A percentile compares a stretch with the other conserved stretches of the same genome.
phyloP scores from a whole-genome alignment of 2,113 vertebrate genomes.

The Amazona guildingii region DNA sequence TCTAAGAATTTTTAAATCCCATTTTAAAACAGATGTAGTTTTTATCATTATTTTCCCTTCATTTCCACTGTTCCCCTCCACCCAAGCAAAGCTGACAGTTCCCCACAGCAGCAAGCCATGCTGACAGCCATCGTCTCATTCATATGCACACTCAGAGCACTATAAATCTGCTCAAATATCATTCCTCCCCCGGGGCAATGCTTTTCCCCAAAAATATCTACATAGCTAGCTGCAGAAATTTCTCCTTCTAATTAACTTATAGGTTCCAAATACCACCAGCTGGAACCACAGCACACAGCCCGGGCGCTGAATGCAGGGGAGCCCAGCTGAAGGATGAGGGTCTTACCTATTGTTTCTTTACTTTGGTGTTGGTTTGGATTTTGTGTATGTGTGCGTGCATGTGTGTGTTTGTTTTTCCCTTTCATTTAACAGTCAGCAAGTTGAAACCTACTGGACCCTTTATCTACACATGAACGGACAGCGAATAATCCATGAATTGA shows the following conservation, averaged over 20 bases:
- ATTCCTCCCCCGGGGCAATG: conserved; percentile 52
- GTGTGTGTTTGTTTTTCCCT: not conserved
- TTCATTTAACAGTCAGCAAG: conserved; percentile 7
- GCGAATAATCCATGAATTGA: conserved; percentile 13
- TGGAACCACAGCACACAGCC: not conserved
- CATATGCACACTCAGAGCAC: conserved; percentile 49
- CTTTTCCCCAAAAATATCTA: conserved; percentile 46
- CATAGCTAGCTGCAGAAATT: conserved; percentile 44
- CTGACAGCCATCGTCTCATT: conserved; percentile 44
- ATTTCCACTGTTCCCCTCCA: not conserved
- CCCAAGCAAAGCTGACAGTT: not conserved
- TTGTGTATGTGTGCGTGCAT: not conserved
- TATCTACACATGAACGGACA: conserved; percentile 18
- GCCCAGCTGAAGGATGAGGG: not conserved
- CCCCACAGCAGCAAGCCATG: conserved; percentile 24
- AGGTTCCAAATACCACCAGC: conserved; percentile 51
- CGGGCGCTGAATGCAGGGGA: not conserved
- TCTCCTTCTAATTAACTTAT: conserved; percentile 58
- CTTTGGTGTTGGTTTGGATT: not conserved
- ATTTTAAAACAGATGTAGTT: not conserved
- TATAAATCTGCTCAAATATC: conserved; percentile 66
- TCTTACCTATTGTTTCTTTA: not conserved
- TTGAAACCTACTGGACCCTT: not conserved
- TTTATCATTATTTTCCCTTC: not conserved
- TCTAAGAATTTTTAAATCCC: not conserved